Conservation (phyloP, 2,888 invertebrate genomes). For the Arge pagana region DNA sequence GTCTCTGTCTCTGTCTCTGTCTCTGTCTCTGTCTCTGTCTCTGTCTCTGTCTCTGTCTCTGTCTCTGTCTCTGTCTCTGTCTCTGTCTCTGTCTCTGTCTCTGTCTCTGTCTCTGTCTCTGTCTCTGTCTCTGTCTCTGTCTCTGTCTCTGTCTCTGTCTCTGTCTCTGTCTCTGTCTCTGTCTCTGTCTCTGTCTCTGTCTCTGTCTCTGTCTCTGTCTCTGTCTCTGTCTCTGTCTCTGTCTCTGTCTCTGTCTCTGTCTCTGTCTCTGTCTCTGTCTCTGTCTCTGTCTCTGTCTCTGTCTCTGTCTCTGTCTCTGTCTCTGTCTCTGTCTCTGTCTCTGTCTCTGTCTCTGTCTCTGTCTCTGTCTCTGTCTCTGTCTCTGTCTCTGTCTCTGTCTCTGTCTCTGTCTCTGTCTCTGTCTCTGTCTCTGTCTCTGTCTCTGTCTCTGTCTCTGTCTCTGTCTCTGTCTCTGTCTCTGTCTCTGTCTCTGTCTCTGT, state of each 20-base stretch:
- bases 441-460: not conserved
- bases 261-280: not conserved
- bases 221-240: not conserved
- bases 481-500: not conserved
- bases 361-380: slow-evolving; percentile 7
- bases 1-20: not conserved
- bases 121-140: not conserved
- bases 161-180: not conserved
- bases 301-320: not conserved
- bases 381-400: not conserved
- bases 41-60: not conserved
- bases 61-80: no score
- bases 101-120: not conserved
- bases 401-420: not conserved
- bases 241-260: not conserved
- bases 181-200: not conserved
- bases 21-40: not conserved
- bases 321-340: not conserved
- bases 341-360: slow-evolving; percentile 4
- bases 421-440: not conserved
- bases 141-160: not conserved
- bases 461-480: not conserved
- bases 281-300: not conserved
- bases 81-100: not conserved
- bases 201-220: not conserved